These are phyloP conservation scores for Neelides folsomi DNA, from an alignment of 2,888 invertebrate species.

Conservation along the genomic window DNA sequence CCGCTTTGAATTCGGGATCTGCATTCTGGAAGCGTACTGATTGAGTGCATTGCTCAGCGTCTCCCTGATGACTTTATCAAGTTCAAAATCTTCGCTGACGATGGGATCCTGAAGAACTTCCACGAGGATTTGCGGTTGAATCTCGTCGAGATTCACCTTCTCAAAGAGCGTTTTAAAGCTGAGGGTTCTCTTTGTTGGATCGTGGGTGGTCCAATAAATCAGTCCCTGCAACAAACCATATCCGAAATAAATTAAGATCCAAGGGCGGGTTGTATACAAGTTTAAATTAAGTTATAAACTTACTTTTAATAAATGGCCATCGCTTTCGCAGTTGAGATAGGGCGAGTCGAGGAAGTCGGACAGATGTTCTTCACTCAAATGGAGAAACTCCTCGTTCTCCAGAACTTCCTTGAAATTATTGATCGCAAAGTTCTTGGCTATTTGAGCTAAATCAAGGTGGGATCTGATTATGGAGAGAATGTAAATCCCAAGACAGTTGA, in stretches of 20 bases:
- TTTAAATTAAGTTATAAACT: conserved; percentile 1
- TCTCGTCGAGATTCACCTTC: conserved; percentile 31
- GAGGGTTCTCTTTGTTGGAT: conserved; percentile 21
- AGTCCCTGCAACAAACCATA: conserved; percentile 23
- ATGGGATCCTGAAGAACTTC: conserved; percentile 31
- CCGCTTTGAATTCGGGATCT: conserved; percentile 1
- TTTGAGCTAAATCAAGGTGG: conserved; percentile 34
- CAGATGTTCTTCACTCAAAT: conserved; percentile 31
- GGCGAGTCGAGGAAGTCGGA: conserved; percentile 31
- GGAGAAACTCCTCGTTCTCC: conserved; percentile 34
- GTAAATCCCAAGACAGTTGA: conserved; percentile 34
- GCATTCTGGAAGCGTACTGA: too few species aligned
- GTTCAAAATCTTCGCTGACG: conserved; percentile 16
- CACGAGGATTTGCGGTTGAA: conserved; percentile 32
- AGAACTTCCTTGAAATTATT: conserved; percentile 34
- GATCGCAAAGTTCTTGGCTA: conserved; percentile 33
- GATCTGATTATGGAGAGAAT: conserved; percentile 31
- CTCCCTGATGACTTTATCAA: conserved; percentile 24
- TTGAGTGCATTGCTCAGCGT: conserved; percentile 14
- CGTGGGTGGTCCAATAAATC: conserved; percentile 32
- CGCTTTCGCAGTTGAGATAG: conserved; percentile 33
- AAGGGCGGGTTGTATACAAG: neutral
- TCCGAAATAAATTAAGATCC: too few species aligned
- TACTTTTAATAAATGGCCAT: conserved; percentile 34
- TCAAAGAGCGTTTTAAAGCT: conserved; percentile 27